phyloP scores from a whole-genome alignment of 2,888 invertebrate genomes.

The Endotricha flammealis region DNA sequence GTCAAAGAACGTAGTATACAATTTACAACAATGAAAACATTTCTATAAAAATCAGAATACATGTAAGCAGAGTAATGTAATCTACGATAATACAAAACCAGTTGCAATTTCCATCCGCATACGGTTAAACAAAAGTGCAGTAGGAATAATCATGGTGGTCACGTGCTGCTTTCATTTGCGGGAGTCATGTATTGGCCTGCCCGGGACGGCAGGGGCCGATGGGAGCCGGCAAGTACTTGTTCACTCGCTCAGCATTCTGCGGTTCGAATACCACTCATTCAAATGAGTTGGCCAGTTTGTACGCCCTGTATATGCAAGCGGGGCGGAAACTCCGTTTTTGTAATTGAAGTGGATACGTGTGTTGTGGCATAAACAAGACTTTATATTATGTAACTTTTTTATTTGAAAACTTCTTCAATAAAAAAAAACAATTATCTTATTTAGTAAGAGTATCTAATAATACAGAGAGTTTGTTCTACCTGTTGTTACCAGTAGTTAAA shows the following conservation, averaged over 20 bases:
- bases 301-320: constrained; percentile 1
- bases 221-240: constrained; percentile 29
- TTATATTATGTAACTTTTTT: too few relatives aligned
- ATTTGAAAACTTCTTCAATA: too few relatives aligned
- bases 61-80: too few relatives aligned
- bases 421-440: too few relatives aligned
- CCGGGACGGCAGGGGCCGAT: background rate
- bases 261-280: constrained; percentile 19
- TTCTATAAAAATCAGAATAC: too few relatives aligned
- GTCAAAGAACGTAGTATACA: too few relatives aligned
- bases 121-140: background rate
- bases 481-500: too few relatives aligned
- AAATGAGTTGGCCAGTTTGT: constrained; percentile 17
- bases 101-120: background rate
- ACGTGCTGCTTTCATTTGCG: constrained; percentile 44
- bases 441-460: too few relatives aligned
- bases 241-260: constrained; percentile 30
- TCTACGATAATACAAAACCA: background rate
- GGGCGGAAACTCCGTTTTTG: constrained; percentile 3
- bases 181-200: constrained; percentile 28
- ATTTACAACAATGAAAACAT: too few relatives aligned
- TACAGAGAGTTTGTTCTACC: too few relatives aligned
- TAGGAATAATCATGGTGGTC: constrained; percentile 25
- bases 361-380: background rate
- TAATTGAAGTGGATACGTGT: constrained; percentile 4